These are phyloP conservation scores for Micromys minutus DNA, from an alignment of 2,113 vertebrate genomes.

Conservation along the genomic window DNA sequence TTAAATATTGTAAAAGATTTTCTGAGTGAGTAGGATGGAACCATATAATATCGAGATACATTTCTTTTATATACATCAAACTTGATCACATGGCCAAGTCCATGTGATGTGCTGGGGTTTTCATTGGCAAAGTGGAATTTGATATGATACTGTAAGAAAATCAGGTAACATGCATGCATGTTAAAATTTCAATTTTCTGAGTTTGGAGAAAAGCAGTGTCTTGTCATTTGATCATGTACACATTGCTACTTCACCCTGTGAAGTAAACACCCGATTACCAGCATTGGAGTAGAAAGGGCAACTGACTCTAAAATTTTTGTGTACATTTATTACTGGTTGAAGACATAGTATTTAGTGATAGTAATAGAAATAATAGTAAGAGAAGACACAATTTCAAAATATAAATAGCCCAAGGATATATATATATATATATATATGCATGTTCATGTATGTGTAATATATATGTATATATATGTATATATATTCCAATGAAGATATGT, in stretches of 20 bases:
- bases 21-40: not conserved
- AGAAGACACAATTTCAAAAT: not conserved
- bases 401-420: not conserved
- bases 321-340: not conserved
- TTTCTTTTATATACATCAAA: not conserved
- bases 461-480: not conserved
- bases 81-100: not conserved
- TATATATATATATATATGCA: not conserved
- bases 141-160: constrained; percentile 37
- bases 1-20: not conserved
- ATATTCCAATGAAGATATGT: not conserved
- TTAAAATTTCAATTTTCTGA: not conserved
- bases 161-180: not conserved
- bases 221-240: not conserved
- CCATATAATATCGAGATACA: constrained; percentile 42
- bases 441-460: too few relatives aligned
- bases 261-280: not conserved
- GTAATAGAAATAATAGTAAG: not conserved
- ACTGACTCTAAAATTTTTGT: not conserved
- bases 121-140: not conserved
- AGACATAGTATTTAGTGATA: not conserved
- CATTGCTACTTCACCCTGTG: not conserved
- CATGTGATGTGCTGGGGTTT: not conserved
- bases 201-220: not conserved
- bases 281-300: not conserved